Evolutionary conservation across 2,797 vertebrate genomes (phyloP).

Genomic region (Tarsius wallacei): DNA sequence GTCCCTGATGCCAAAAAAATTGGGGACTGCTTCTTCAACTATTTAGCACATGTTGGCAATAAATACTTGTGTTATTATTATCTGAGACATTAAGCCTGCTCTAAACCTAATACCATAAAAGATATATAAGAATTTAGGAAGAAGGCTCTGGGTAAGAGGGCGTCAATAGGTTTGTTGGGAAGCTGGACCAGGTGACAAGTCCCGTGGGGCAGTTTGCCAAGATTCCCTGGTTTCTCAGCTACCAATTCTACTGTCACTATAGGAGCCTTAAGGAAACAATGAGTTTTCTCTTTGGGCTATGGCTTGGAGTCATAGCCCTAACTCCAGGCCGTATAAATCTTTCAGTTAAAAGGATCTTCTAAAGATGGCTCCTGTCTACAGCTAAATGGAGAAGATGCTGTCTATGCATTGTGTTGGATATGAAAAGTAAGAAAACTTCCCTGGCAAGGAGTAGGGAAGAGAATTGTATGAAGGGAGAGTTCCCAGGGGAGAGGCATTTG

Average conservation of each 20-base stretch:
- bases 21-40: too few species aligned
- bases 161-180: neutral
- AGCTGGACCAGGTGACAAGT: neutral
- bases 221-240: neutral
- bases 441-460: neutral
- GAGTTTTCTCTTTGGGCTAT: neutral
- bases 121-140: neutral
- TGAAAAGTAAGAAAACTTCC: neutral
- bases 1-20: too few species aligned
- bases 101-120: neutral
- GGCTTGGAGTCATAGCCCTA: neutral
- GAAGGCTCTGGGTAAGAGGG: neutral
- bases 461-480: too few species aligned
- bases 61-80: neutral
- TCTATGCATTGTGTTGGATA: neutral
- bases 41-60: neutral
- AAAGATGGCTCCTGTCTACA: neutral
- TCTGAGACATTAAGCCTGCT: neutral
- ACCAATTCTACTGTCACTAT: neutral
- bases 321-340: neutral
- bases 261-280: neutral
- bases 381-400: neutral
- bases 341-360: neutral
- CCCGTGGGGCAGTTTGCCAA: neutral
- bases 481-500: neutral